Conservation (phyloP, 2,888 invertebrate species). For the Griposia aprilina region DNA sequence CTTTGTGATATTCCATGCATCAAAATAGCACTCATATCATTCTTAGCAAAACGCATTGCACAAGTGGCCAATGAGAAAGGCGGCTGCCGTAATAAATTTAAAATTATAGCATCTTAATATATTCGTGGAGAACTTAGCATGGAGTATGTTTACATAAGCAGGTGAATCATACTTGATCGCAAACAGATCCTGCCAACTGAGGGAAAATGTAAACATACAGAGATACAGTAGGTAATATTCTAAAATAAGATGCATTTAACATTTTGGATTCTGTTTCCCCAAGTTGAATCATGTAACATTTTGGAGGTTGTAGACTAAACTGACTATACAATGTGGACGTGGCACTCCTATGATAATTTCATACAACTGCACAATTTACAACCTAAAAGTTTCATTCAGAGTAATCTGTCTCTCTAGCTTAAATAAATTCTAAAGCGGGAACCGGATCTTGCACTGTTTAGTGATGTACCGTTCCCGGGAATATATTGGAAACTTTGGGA, state of each 20-base stretch:
- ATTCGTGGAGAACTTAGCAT: constrained; percentile 7
- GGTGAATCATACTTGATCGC: constrained; percentile 47
- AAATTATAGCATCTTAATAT: constrained; percentile 18
- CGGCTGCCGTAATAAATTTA: constrained; percentile 18
- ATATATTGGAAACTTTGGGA: background rate
- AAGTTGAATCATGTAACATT: constrained; percentile 21
- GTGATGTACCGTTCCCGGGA: background rate
- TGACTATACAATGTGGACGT: constrained; percentile 1
- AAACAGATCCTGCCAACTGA: constrained; percentile 39
- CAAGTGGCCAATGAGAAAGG: constrained; percentile 25
- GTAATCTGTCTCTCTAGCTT: background rate
- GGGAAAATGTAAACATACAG: constrained; percentile 30
- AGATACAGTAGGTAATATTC: constrained; percentile 11
- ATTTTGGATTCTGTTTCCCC: constrained; percentile 5
- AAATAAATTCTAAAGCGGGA: background rate
- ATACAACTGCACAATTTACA: background rate
- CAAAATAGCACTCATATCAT: constrained; percentile 18
- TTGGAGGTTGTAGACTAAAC: background rate
- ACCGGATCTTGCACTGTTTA: constrained; percentile 1
- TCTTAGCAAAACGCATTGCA: constrained; percentile 30
- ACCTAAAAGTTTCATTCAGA: background rate
- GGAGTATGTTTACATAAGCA: constrained; percentile 42
- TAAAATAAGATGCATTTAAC: constrained; percentile 28
- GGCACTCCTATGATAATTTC: background rate
- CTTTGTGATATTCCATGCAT: constrained; percentile 22